These are phyloP conservation scores for Lagria hirta DNA, from an alignment of 2,888 invertebrate species.

Conservation along the genomic window DNA sequence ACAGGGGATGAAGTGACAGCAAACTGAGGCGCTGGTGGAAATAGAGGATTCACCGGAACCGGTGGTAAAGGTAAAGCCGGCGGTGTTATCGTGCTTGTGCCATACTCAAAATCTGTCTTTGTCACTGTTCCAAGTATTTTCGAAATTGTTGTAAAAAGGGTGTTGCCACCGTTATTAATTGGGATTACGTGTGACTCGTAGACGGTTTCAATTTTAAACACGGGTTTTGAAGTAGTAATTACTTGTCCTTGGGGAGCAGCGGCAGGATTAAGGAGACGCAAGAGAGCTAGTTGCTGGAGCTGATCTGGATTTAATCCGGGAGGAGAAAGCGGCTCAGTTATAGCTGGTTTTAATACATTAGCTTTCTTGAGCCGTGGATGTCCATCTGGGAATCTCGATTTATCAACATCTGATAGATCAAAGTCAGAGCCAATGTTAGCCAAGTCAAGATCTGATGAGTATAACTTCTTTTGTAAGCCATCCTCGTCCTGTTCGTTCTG, in stretches of 20 bases:
- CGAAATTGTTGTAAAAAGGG: constrained; percentile 76
- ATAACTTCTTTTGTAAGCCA: constrained; percentile 56
- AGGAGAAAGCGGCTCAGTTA: constrained; percentile 46
- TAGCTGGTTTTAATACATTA: constrained; percentile 41
- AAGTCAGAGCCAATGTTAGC: constrained; percentile 73
- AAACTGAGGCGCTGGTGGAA: constrained; percentile 63
- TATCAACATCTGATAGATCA: constrained; percentile 70
- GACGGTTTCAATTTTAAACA: constrained; percentile 74
- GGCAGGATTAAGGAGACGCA: constrained; percentile 70
- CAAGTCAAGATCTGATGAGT: constrained; percentile 69
- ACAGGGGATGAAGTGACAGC: constrained; percentile 78
- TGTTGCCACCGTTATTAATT: constrained; percentile 72
- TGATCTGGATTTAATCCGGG: constrained; percentile 68
- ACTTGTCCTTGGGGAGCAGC: constrained; percentile 65
- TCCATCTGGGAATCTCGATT: constrained; percentile 60
- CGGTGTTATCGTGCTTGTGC: constrained; percentile 69
- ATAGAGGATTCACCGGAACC: constrained; percentile 57
- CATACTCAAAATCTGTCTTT: constrained; percentile 76
- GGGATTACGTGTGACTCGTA: constrained; percentile 84
- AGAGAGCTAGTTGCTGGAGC: constrained; percentile 72
- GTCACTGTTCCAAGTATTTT: constrained; percentile 75
- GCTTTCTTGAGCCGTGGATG: constrained; percentile 58
- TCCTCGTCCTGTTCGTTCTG: constrained; percentile 66
- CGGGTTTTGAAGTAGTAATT: constrained; percentile 76
- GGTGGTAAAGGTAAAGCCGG: constrained; percentile 52